Base-by-base conservation (phyloP, 2,113 vertebrate genomes). In the Triplophysa dalaica region DNA sequence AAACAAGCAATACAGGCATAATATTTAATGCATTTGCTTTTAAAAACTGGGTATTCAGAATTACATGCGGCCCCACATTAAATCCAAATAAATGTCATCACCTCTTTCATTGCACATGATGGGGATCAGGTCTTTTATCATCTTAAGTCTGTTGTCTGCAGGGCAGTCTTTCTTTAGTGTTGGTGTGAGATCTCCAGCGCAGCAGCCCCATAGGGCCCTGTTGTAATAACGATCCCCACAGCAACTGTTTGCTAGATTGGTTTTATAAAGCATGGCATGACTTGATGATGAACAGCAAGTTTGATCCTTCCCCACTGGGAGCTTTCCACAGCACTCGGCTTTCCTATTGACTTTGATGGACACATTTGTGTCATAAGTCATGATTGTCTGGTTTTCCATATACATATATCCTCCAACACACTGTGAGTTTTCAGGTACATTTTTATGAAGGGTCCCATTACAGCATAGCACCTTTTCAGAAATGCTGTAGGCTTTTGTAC, bases 211-310 rank as follows among this genome's bases (percentile, higher is more conserved):
- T 41, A 82, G 21, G 13, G 62, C 22, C 10, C 0, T 54, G n/a
- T 75, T 78, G 63, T 78, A 82, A 69, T 82, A 82, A 19, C 19
- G 41, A 50, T 75, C 69, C 1, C 81, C 81, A 70, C 81, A 82
- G 63, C 81, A 82, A 19, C 0, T 0, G 58, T 82, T 76, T 1
- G 21, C 41, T 4, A 0, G 0, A 19, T 62, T 29, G n/a, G 0
- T 62, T 1, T 74, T 1, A 50, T 82, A 82, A 8, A 26, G 4
- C 13, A 78, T 1, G 4, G 50, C 2, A 22, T 50, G 21, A 24
- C 17, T 43, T 64, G 65, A n/a, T 10, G 81, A 82, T 21, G 70
- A 58, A 63, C 81, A 82, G 63, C 81, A 82, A 12, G 17, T 29
- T 38, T 82, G 33, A 2, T 60, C 17, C 9, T 33, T 48, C 17